Base-by-base conservation (phyloP, 2,888 invertebrate species). In the Calliphora vomitoria region DNA sequence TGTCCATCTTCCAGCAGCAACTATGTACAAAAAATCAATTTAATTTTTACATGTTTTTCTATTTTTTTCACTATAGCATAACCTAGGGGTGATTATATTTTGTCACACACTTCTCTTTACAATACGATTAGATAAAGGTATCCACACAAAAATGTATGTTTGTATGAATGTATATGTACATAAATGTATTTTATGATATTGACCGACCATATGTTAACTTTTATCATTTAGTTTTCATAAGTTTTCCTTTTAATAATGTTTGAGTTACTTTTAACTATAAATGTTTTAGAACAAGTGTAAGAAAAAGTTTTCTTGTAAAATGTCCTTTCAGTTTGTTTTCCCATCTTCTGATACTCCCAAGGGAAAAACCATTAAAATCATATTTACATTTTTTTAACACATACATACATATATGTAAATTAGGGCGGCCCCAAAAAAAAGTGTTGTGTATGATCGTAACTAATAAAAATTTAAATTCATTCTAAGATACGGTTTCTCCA, bases 171-270 rank as follows among this genome's bases (percentile, higher is more conserved):
- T 6, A 47, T 13, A 8, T 35, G 50, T n/a, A n/a, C n/a, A n/a
- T n/a, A n/a, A 13, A 62, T 44, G 64, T 31, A 69, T 53, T 80
- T 69, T 44, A 55, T 85, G 15, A 69, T 55, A 58, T 44, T 71
- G 76, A 74, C 38, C 60, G 62, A 64, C 79, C 86, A 80, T 86
- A 83, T 86, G 86, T 86, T 74, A 82, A 64, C 83, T 86, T 86
- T 86, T 79, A 60, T 55, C 78, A 68, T 86, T 64, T 68, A 75
- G 79, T 86, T 82, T 74, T 58, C 47, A 79, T 75, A 74, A 79
- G 62, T 79, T 86, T 79, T 79, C 50, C 31, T 74, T 79, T 50
- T 50, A 68, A 82, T 79, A 66, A 69, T 82, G 74, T 82, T 86
- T 58, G 8, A 66, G 60, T 35, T 35, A 58, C 72, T 81, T 82